Percentiles rank a stretch among this genome's conserved stretches.
These are phyloP conservation scores for Misgurnus anguillicaudatus DNA, from an alignment of 2,113 vertebrate species.

Conservation along the genomic window DNA sequence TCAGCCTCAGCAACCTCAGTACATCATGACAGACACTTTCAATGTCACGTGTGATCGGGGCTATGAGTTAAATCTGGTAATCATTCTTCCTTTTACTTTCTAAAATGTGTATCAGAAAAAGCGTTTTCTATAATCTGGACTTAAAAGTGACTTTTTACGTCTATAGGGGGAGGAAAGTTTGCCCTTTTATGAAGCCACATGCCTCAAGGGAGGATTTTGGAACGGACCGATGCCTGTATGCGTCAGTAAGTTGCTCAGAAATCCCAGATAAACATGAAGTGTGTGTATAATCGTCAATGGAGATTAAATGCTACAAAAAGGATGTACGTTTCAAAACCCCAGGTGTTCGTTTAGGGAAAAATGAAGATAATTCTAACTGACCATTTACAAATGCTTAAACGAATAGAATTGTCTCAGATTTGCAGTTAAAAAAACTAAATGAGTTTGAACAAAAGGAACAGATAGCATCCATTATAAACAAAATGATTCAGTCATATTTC, in stretches of 20 bases:
- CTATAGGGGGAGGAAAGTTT: conserved; percentile 50
- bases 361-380: neutral
- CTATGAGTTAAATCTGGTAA: conserved; percentile 53
- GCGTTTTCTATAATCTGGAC: neutral
- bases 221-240: conserved; percentile 61
- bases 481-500: no score
- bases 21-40: conserved; percentile 48
- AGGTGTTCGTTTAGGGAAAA: neutral
- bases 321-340: neutral
- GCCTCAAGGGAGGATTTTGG: conserved; percentile 68
- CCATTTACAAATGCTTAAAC: no score
- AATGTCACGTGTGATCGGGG: conserved; percentile 51
- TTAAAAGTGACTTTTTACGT: conserved; percentile 31
- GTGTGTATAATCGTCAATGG: conserved; percentile 37
- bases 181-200: conserved; percentile 58
- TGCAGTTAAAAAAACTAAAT: no score
- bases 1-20: conserved; percentile 57
- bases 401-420: no score
- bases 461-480: neutral
- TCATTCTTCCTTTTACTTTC: conserved; percentile 24
- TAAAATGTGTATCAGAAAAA: neutral
- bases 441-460: no score
- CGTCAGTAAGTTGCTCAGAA: conserved; percentile 59
- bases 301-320: conserved; percentile 7
- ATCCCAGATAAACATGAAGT: conserved; percentile 26